Conservation (phyloP, 2,797 vertebrate species). For the Benthosema pterotum region DNA sequence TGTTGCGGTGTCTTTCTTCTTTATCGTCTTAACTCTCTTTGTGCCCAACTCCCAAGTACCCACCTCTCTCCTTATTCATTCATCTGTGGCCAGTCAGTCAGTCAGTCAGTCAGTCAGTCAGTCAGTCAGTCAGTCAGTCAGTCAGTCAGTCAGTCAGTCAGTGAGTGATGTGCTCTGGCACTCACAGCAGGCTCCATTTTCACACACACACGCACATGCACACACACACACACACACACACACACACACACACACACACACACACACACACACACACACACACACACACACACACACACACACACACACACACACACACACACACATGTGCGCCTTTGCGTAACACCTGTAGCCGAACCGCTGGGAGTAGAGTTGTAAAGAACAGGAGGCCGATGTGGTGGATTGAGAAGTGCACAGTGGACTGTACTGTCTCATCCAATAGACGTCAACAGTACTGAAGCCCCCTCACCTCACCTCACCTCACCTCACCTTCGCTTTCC, state of each 20-base stretch:
- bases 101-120: too few relatives aligned
- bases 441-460: conserved; percentile 8
- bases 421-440: conserved; percentile 44
- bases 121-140: too few relatives aligned
- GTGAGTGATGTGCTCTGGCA: too few relatives aligned
- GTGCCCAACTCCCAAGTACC: background rate
- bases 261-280: conserved; percentile 6
- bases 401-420: conserved; percentile 27
- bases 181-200: too few relatives aligned
- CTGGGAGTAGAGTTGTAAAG: background rate
- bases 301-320: conserved; percentile 11
- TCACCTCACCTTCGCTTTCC: background rate
- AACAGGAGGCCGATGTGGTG: conserved; percentile 9
- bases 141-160: too few relatives aligned
- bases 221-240: too few relatives aligned
- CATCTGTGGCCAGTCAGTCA: background rate
- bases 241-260: too few relatives aligned
- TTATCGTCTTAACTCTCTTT: background rate
- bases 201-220: too few relatives aligned
- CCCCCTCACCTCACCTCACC: background rate
- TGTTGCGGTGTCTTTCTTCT: background rate
- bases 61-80: background rate
- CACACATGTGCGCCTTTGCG: background rate
- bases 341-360: conserved; percentile 13
- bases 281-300: too few relatives aligned